A percentile compares a stretch with the other conserved stretches of the same genome.
phyloP scores from a whole-genome alignment of 2,797 vertebrate species.

The Gastrophryne carolinensis region DNA sequence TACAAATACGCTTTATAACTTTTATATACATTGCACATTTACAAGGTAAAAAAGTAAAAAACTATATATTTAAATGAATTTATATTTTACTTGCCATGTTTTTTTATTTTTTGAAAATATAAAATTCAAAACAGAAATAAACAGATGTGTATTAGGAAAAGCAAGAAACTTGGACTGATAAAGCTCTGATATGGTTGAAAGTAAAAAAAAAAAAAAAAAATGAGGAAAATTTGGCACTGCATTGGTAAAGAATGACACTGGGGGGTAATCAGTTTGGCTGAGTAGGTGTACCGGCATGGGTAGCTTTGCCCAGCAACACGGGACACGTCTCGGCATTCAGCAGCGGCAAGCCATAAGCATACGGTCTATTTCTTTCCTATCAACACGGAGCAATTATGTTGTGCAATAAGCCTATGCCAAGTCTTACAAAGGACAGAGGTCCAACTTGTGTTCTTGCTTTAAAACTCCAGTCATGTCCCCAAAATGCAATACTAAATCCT shows the following conservation, averaged over 20 bases:
- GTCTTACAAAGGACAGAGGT: too few relatives aligned
- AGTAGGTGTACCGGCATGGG: too few relatives aligned
- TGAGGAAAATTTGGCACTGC: conserved; percentile 52
- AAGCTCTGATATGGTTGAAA: conserved; percentile 67
- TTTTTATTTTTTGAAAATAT: conserved; percentile 79
- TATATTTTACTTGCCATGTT: conserved; percentile 97
- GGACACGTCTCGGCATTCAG: too few relatives aligned
- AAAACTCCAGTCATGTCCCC: too few relatives aligned
- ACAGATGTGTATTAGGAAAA: conserved; percentile 67
- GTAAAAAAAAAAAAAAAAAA: conserved; percentile 48
- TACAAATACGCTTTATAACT: conserved; percentile 99
- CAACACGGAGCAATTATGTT: too few relatives aligned
- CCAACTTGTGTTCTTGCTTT: too few relatives aligned
- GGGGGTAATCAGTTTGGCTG: too few relatives aligned
- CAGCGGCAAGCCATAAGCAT: too few relatives aligned
- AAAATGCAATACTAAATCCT: too few relatives aligned
- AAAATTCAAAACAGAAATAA: conserved; percentile 85
- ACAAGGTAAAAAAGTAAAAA: conserved; percentile 99
- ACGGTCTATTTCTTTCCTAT: too few relatives aligned
- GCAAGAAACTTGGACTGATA: conserved; percentile 80
- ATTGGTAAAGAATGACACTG: conserved; percentile 62
- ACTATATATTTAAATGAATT: conserved; percentile 99
- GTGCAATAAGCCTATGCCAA: too few relatives aligned
- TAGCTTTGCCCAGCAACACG: too few relatives aligned
- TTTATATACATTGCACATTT: conserved; percentile 99